Evolutionary conservation across 2,888 invertebrate species (phyloP).

Genomic region (Ptilodon capucinus): DNA sequence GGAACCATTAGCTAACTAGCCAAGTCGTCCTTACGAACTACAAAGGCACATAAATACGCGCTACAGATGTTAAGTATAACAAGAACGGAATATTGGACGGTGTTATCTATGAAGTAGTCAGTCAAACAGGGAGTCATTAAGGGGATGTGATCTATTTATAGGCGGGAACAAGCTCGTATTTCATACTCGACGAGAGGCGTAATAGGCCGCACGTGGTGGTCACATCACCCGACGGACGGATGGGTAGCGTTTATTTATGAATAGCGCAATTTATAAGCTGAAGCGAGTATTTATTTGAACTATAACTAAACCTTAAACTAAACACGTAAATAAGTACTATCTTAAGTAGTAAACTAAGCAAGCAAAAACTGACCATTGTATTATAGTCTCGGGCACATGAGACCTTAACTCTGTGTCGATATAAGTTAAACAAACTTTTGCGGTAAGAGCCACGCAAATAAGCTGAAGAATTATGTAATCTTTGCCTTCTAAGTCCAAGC

Average conservation of each 20-base stretch:
- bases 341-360: too few relatives aligned
- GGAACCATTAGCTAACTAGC: not conserved
- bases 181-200: conserved; percentile 68
- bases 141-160: conserved; percentile 63
- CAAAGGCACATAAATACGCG: not conserved
- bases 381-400: too few relatives aligned
- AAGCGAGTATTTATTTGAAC: not conserved
- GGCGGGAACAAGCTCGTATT: conserved; percentile 57
- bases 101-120: conserved; percentile 38
- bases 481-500: too few relatives aligned
- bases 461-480: too few relatives aligned
- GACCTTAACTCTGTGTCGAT: too few relatives aligned
- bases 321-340: too few relatives aligned
- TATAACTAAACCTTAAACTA: too few relatives aligned
- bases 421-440: too few relatives aligned
- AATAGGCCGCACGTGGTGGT: conserved; percentile 72
- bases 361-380: too few relatives aligned
- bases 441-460: too few relatives aligned
- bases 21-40: not conserved
- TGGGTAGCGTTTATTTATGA: conserved; percentile 1
- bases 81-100: conserved; percentile 32
- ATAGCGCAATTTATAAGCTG: not conserved
- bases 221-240: conserved; percentile 17
- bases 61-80: not conserved
- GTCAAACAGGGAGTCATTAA: conserved; percentile 71